Percentiles rank a stretch among this genome's conserved stretches.
phyloP scores from a whole-genome alignment of 2,888 invertebrate genomes.

The Ochropleura plecta region DNA sequence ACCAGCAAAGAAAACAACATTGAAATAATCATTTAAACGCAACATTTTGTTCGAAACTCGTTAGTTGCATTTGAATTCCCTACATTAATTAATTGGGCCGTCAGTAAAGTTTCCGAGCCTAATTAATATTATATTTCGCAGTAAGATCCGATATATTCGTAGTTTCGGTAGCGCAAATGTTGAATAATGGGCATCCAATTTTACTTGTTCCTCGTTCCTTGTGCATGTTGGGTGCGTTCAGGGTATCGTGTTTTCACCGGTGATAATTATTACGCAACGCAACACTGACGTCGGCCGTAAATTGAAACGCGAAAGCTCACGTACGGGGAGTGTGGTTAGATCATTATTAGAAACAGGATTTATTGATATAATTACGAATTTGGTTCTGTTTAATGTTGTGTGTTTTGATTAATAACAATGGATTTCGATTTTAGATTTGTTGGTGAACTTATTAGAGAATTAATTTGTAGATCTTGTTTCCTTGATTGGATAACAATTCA shows the following conservation, averaged over 20 bases:
- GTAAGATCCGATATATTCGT: conserved; percentile 62
- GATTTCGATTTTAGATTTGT: conserved; percentile 6
- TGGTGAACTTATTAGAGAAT: not conserved
- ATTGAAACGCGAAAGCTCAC: conserved; percentile 72
- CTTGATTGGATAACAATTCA: not conserved
- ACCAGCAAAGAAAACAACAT: conserved; percentile 11
- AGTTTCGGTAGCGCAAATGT: conserved; percentile 50
- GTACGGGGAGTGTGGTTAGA: conserved; percentile 53
- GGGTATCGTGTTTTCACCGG: conserved; percentile 77
- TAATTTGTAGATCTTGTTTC: not conserved
- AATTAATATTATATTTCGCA: conserved; percentile 70
- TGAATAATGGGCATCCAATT: conserved; percentile 74
- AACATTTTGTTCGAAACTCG: conserved; percentile 22
- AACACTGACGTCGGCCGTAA: conserved; percentile 72
- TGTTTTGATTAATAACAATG: conserved; percentile 11
- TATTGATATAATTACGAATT: conserved; percentile 50
- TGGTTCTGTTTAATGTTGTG: conserved; percentile 28
- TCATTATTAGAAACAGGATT: conserved; percentile 61
- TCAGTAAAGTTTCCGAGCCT: conserved; percentile 56
- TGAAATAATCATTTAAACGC: conserved; percentile 11
- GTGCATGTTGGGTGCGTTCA: conserved; percentile 60
- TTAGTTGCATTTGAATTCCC: conserved; percentile 38
- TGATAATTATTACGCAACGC: conserved; percentile 81
- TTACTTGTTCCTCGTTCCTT: conserved; percentile 61
- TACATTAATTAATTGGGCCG: conserved; percentile 54